Conservation (phyloP, 2,113 vertebrate species). For the Paracanthobrama guichenoti region DNA sequence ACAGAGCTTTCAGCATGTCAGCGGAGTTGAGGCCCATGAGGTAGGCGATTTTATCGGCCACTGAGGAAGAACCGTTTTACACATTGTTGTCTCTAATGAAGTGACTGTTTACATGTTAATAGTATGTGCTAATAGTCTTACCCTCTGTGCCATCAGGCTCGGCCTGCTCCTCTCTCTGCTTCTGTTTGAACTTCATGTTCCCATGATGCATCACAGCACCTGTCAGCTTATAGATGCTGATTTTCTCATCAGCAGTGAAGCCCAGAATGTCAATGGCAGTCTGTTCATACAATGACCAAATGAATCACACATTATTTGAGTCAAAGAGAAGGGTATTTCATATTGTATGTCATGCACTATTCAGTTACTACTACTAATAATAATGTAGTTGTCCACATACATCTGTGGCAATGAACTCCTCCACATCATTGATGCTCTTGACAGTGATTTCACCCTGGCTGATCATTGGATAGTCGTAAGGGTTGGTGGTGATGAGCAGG, state of each 20-base stretch:
- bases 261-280: conserved; percentile 76
- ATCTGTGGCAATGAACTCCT: conserved; percentile 17
- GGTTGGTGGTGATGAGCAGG: conserved; percentile 87
- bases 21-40: conserved; percentile 65
- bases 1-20: conserved; percentile 63
- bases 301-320: not conserved
- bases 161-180: conserved; percentile 27
- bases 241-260: conserved; percentile 84
- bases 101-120: not conserved
- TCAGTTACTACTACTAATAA: not conserved
- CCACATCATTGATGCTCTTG: not conserved
- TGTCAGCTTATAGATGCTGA: conserved; percentile 81
- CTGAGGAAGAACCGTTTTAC: conserved; percentile 15
- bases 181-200: conserved; percentile 70
- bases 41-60: conserved; percentile 63
- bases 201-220: conserved; percentile 90
- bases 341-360: not conserved
- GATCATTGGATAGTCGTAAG: conserved; percentile 82
- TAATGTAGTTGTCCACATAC: not conserved
- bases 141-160: conserved; percentile 88
- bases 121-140: conserved; percentile 44
- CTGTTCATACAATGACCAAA: conserved; percentile 49
- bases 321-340: not conserved
- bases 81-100: not conserved
- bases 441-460: conserved; percentile 12